Conservation (phyloP, 37 sponge, comb jelly and placozoan genomes). For the Lycopodina hypogea region DNA sequence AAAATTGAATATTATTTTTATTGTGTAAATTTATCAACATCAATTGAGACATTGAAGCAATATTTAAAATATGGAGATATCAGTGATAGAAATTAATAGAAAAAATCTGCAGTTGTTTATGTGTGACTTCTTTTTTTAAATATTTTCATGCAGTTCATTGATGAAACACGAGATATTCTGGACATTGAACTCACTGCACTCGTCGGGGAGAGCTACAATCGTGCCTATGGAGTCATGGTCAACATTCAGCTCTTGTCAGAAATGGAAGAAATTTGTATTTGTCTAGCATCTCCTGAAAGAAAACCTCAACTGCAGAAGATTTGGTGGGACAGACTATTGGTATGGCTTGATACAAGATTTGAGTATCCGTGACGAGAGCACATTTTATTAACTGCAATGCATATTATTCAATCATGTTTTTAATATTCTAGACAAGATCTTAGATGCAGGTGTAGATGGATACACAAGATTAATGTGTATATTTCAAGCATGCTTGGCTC, state of each 20-base stretch:
- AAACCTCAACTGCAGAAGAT: constrained; percentile 59
- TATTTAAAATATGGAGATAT: no score
- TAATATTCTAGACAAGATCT: background rate
- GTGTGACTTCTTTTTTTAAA: background rate
- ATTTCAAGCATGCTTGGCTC: no score
- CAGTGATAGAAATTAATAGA: no score
- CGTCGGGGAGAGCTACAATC: constrained; percentile 94
- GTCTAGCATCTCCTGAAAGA: constrained; percentile 62
- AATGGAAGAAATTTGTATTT: constrained; percentile 90
- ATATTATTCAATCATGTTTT: background rate
- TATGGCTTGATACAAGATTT: constrained; percentile 13
- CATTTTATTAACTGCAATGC: background rate
- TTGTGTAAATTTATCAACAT: no score
- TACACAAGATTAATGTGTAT: no score
- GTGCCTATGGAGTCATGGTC: constrained; percentile 94
- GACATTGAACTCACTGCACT: constrained; percentile 93
- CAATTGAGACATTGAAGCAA: no score
- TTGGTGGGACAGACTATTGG: constrained; percentile 94
- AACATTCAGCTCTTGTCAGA: constrained; percentile 92
- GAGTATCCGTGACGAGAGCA: no score
- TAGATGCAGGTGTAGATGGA: no score
- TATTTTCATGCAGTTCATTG: constrained; percentile 43
- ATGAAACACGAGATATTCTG: constrained; percentile 72
- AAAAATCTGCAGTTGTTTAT: no score
- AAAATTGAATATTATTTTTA: no score